Base-by-base conservation (phyloP, 2,797 vertebrate species). In the Rhabdomys pumilio region DNA sequence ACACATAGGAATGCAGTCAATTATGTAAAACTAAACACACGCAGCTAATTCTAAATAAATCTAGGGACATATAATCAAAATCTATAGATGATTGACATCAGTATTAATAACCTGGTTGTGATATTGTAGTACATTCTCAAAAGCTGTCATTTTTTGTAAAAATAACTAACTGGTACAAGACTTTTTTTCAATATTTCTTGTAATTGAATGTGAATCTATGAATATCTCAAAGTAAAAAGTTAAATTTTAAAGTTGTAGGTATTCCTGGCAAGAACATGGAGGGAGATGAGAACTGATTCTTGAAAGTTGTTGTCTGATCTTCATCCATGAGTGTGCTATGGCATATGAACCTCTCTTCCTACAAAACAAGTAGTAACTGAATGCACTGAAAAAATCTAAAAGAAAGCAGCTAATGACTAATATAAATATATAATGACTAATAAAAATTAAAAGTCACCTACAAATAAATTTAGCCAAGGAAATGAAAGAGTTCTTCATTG, bases 161-260 rank as follows among this genome's bases (percentile, higher is more conserved):
- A 93, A 61, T 53, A 53, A 88, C 9, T 69, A 59, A 92, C 72
- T 19, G 17, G 24, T 50, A 69, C 26, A 20, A 8, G 10, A 9
- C 11, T 57, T 11, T 72, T 26, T 69, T 57, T 5, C 57, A 34
- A 91, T 73, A 6, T 31, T 79, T 95, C 47, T 95, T 50, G 24
- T 11, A 50, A 73, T 22, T 67, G 19, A 61, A 59, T 41, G 19
- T 72, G 67, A 94, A 61, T 85, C 34, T 90, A 24, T 3, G 59
- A 86, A 93, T 34, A 89, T 41, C n/a, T 89, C 44, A 77, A 93
- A 95, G 83, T 79, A 11, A 55, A 61, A 84, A 22, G 29, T 13
- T 26, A 53, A 79, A 63, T 69, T 77, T 47, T 29, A 81, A 75
- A 76, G 12, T 50, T 34, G 0, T 59, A 67, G 19, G 9, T 73